Conservation (phyloP, 2,888 invertebrate genomes). For the Elmis aenea region DNA sequence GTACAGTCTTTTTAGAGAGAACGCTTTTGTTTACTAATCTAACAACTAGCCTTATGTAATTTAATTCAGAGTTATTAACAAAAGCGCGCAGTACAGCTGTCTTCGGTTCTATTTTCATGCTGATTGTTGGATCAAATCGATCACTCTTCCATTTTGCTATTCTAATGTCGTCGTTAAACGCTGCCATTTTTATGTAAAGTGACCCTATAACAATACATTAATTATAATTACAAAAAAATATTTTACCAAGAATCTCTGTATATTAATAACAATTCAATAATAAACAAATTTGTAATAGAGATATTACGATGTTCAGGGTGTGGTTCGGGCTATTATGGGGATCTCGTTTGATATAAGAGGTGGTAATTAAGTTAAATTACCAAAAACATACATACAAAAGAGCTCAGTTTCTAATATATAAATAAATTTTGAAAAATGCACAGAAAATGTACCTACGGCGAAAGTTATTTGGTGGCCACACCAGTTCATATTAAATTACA, state of each 20-base stretch:
- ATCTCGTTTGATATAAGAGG: too few relatives aligned
- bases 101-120: slow-evolving; percentile 69
- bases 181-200: slow-evolving; percentile 72
- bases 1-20: slow-evolving; percentile 62
- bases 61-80: slow-evolving; percentile 58
- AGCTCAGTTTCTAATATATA: too few relatives aligned
- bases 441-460: too few relatives aligned
- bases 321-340: too few relatives aligned
- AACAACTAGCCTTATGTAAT: slow-evolving; percentile 60
- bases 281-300: too few relatives aligned
- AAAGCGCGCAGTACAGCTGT: slow-evolving; percentile 59
- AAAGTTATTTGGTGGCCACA: too few relatives aligned
- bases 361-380: too few relatives aligned
- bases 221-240: not conserved
- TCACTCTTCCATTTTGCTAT: slow-evolving; percentile 64
- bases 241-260: not conserved
- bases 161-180: slow-evolving; percentile 57
- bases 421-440: too few relatives aligned
- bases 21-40: slow-evolving; percentile 63
- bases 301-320: too few relatives aligned
- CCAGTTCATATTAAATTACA: too few relatives aligned
- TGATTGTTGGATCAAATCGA: slow-evolving; percentile 67
- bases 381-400: too few relatives aligned
- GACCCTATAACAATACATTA: slow-evolving; percentile 57
- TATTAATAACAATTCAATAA: not conserved